A percentile compares a stretch with the other conserved stretches of the same genome.
Conservation (phyloP, 2,888 invertebrate species). For the Drosophila nigricruria region DNA sequence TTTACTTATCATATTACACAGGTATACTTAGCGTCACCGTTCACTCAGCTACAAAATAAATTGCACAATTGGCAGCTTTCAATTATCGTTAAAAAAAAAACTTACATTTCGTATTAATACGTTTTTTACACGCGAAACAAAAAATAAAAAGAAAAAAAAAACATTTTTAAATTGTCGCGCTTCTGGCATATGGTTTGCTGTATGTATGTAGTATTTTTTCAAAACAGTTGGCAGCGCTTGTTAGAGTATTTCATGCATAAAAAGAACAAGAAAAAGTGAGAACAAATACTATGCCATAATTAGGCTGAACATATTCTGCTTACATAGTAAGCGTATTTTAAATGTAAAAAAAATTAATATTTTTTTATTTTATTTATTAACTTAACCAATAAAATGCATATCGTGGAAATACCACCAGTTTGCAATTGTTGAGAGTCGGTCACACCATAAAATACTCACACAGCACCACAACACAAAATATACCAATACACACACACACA, state of each 20-base stretch:
- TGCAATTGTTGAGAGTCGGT: conserved; percentile 23
- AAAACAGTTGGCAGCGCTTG: conserved; percentile 46
- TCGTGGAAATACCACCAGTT: conserved; percentile 6
- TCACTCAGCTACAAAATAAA: neutral
- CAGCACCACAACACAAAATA: conserved; percentile 36
- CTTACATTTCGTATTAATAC: neutral
- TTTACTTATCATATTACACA: conserved; percentile 2
- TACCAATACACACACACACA: conserved; percentile 56
- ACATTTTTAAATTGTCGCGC: conserved; percentile 27
- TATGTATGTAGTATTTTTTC: conserved; percentile 14
- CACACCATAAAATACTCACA: conserved; percentile 44
- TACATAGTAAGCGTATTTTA: conserved; percentile 1
- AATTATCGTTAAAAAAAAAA: conserved; percentile 10
- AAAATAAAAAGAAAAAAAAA: neutral
- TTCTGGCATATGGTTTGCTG: neutral
- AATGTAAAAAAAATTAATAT: neutral
- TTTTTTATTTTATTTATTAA: conserved; percentile 5
- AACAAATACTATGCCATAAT: neutral
- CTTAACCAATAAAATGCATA: conserved; percentile 16
- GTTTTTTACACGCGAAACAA: neutral
- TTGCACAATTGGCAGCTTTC: conserved; percentile 5
- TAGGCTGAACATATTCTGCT: neutral
- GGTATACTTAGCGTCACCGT: conserved; percentile 2
- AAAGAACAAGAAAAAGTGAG: neutral
- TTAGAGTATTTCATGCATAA: neutral